Evolutionary conservation across 2,797 vertebrate genomes (phyloP).

Genomic region (Sebastes diploproa): DNA sequence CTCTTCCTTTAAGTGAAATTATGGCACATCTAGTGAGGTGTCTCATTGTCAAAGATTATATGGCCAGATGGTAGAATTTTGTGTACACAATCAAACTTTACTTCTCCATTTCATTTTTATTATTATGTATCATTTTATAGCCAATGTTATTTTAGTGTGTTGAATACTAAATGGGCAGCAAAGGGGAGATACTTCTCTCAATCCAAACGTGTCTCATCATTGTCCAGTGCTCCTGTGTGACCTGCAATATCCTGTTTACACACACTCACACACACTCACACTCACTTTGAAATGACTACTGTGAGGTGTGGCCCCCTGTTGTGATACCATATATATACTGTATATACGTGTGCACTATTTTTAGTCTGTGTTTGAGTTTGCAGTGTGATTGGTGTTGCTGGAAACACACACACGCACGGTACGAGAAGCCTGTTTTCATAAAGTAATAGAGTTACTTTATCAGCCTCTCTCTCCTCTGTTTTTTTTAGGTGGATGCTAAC

Average conservation of each 20-base stretch:
- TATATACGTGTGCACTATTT: conserved; percentile 20
- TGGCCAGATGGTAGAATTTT: not conserved
- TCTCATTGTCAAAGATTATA: not conserved
- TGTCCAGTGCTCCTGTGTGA: not conserved
- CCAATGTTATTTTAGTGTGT: not conserved
- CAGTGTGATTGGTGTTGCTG: conserved; percentile 13
- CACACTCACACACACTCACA: not conserved
- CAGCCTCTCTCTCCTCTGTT: conserved; percentile 17
- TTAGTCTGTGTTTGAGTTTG: conserved; percentile 4
- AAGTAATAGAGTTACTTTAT: conserved; percentile 52
- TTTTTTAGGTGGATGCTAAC: conserved; percentile 72
- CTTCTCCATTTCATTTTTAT: not conserved
- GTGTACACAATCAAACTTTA: not conserved
- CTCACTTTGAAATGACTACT: not conserved
- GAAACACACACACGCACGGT: not conserved
- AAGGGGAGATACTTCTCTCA: not conserved
- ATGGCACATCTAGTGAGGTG: not conserved
- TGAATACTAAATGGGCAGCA: not conserved
- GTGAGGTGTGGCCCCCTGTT: not conserved
- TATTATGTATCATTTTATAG: not conserved
- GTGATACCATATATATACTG: not conserved
- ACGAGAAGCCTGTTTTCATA: conserved; percentile 31
- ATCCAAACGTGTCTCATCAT: not conserved
- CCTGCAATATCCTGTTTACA: not conserved
- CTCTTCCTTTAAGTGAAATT: not conserved